Conservation (phyloP, 2,888 invertebrate genomes). For the Gandaritis pyraliata region DNA sequence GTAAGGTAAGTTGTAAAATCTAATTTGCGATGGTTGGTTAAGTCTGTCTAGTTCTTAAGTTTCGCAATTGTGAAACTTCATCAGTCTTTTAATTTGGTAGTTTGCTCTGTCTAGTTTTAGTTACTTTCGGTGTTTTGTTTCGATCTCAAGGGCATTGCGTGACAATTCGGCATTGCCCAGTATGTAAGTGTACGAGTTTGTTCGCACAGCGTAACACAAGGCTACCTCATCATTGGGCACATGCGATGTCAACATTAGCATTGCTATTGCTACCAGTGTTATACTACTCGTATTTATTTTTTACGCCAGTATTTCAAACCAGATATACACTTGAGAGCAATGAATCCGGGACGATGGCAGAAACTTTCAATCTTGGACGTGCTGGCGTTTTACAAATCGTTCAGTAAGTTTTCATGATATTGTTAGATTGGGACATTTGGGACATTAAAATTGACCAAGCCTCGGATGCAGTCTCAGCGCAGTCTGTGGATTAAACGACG, state of each 20-base stretch:
- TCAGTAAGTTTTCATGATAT: not conserved
- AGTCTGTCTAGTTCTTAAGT: not conserved
- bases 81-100: conserved; percentile 2
- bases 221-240: conserved; percentile 48
- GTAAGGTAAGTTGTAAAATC: not conserved
- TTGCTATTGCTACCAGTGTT: conserved; percentile 21
- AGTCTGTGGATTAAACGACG: too few relatives aligned
- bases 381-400: not conserved
- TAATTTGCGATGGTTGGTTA: conserved; percentile 1
- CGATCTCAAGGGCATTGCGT: conserved; percentile 59
- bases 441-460: too few relatives aligned
- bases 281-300: conserved; percentile 11
- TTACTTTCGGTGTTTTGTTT: conserved; percentile 17
- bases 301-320: conserved; percentile 2
- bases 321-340: not conserved
- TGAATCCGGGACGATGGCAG: not conserved
- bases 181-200: conserved; percentile 52
- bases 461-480: too few relatives aligned
- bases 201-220: conserved; percentile 57
- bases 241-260: conserved; percentile 51
- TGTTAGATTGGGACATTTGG: too few relatives aligned
- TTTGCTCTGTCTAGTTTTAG: conserved; percentile 15
- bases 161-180: conserved; percentile 55
- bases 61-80: conserved; percentile 5
- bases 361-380: not conserved